These are phyloP conservation scores for Pegoplata infirma DNA, from an alignment of 2,888 invertebrate genomes.

Conservation along the genomic window DNA sequence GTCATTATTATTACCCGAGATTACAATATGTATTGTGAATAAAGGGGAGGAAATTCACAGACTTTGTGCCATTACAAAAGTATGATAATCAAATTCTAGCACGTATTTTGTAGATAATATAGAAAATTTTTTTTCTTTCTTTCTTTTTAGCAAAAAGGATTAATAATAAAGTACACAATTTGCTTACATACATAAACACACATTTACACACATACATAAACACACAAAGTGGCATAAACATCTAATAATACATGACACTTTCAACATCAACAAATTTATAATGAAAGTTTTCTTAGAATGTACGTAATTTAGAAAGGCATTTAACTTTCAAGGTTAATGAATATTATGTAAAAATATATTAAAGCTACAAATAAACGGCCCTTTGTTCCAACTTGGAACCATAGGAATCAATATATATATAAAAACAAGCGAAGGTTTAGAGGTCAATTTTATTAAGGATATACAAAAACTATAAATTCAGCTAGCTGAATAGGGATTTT, in stretches of 20 bases:
- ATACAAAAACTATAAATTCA: too few relatives aligned
- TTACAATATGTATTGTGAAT: background rate
- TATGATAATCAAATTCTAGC: background rate
- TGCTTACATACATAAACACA: background rate
- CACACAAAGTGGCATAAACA: background rate
- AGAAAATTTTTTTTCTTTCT: too few relatives aligned
- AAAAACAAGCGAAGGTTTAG: too few relatives aligned
- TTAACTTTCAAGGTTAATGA: too few relatives aligned
- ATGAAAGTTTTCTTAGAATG: background rate
- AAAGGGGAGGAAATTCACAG: background rate
- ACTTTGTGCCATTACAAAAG: background rate
- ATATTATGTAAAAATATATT: too few relatives aligned
- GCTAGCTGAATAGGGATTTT: too few relatives aligned
- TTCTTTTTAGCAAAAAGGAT: background rate
- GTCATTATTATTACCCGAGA: background rate
- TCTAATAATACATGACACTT: background rate
- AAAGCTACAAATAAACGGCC: too few relatives aligned
- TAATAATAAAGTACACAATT: background rate
- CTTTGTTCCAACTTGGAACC: too few relatives aligned
- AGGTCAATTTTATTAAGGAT: too few relatives aligned
- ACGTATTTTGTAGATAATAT: background rate
- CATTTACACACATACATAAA: background rate
- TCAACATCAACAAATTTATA: background rate
- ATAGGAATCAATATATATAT: too few relatives aligned
- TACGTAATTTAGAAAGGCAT: too few relatives aligned